phyloP scores from a whole-genome alignment of 2,888 invertebrate species.

The Rhagophthalmus giganteus region DNA sequence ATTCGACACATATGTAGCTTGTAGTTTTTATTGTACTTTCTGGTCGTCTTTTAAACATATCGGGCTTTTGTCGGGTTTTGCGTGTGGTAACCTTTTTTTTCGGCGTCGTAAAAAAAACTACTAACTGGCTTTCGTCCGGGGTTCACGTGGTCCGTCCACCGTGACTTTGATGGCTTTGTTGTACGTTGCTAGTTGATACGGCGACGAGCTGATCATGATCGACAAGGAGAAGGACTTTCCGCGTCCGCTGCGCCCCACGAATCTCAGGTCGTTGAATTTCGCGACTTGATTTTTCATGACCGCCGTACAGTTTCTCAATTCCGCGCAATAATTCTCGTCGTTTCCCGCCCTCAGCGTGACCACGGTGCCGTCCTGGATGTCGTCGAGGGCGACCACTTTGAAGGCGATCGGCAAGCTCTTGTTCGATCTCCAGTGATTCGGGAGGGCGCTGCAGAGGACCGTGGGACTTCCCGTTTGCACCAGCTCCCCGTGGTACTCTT shows the following conservation, averaged over 20 bases:
- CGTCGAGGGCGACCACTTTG: slow-evolving; percentile 92
- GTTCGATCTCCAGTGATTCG: slow-evolving; percentile 96
- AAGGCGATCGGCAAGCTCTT: slow-evolving; percentile 96
- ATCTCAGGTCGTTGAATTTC: slow-evolving; percentile 97
- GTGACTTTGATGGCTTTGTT: slow-evolving; percentile 98
- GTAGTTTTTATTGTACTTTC: slow-evolving; percentile 32
- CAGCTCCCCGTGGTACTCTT: slow-evolving; percentile 90
- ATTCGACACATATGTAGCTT: slow-evolving; percentile 42
- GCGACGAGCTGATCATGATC: slow-evolving; percentile 83
- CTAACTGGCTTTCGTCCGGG: slow-evolving; percentile 96
- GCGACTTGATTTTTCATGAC: slow-evolving; percentile 98
- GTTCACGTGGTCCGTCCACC: slow-evolving; percentile 98
- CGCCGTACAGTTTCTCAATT: slow-evolving; percentile 89
- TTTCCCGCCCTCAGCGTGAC: slow-evolving; percentile 95
- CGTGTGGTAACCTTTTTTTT: slow-evolving; percentile 31
- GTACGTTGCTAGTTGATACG: slow-evolving; percentile 88
- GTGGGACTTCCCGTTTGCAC: slow-evolving; percentile 95
- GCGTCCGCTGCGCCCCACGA: slow-evolving; percentile 95
- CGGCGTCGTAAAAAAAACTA: slow-evolving; percentile 1
- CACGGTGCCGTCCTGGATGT: slow-evolving; percentile 90
- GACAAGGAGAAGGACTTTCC: slow-evolving; percentile 96
- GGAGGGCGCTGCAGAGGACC: slow-evolving; percentile 90
- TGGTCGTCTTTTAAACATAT: slow-evolving; percentile 41
- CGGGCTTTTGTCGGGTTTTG: slow-evolving; percentile 31
- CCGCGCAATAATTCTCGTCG: slow-evolving; percentile 96